phyloP scores from a whole-genome alignment of 1,140 invertebrate genomes.

The Eueides isabella region DNA sequence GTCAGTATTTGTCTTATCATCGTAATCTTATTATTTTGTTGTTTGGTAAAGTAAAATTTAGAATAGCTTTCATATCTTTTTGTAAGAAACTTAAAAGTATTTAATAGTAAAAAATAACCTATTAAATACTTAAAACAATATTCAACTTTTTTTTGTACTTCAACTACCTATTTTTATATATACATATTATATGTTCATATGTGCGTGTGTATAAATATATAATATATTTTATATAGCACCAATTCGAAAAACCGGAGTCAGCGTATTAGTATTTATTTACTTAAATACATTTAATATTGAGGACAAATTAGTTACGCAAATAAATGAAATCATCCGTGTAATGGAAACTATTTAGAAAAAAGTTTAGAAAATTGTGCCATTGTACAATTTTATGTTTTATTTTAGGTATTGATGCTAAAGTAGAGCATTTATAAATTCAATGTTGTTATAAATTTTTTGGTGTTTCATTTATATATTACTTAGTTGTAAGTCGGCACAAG shows the following conservation, averaged over 20 bases:
- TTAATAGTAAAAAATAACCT: too few species aligned
- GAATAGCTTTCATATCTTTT: neutral
- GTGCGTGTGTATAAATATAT: too few species aligned
- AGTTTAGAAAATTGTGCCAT: neutral
- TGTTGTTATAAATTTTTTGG: too few species aligned
- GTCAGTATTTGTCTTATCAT: neutral
- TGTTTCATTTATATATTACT: too few species aligned
- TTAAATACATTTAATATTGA: neutral
- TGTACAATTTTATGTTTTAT: too few species aligned
- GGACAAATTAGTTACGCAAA: constrained; percentile 8
- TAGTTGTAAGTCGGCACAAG: too few species aligned
- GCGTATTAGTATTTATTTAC: constrained; percentile 39
- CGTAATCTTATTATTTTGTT: neutral
- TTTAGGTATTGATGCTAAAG: neutral
- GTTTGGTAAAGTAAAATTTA: neutral
- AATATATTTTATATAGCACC: neutral
- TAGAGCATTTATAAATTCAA: too few species aligned
- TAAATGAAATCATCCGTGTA: neutral
- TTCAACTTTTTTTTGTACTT: too few species aligned
- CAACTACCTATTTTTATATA: too few species aligned
- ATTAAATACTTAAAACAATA: too few species aligned
- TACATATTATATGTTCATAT: too few species aligned
- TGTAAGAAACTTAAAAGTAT: neutral
- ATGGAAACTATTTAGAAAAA: neutral
- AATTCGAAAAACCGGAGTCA: neutral